Conservation (phyloP, 2,797 vertebrate genomes). For the Alca torda region DNA sequence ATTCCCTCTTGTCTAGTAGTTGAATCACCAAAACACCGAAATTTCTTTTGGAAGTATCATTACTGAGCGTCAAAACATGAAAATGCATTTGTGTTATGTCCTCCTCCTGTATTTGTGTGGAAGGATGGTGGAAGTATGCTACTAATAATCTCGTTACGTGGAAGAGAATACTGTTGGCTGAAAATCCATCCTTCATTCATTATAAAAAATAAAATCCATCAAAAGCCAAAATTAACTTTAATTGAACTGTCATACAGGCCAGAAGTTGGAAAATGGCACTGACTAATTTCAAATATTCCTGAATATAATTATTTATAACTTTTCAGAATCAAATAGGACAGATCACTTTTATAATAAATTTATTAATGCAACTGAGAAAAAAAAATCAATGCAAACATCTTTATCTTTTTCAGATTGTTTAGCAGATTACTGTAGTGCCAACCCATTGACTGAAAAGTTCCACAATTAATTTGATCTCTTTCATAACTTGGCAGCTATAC, state of each 20-base stretch:
- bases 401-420: conserved; percentile 1
- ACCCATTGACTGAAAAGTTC: neutral
- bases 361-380: neutral
- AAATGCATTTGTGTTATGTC: neutral
- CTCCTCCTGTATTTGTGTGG: neutral
- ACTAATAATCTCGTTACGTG: neutral
- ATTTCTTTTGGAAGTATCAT: neutral
- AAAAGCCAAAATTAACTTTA: conserved; percentile 5
- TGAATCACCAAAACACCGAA: neutral
- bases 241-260: neutral
- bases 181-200: neutral
- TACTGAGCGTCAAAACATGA: neutral
- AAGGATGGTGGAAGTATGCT: neutral
- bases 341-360: conserved; percentile 43
- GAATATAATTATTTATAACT: neutral
- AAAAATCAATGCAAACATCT: conserved; percentile 9
- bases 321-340: neutral
- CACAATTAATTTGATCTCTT: neutral
- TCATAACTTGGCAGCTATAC: neutral
- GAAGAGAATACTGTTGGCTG: neutral
- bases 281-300: conserved; percentile 5
- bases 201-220: neutral
- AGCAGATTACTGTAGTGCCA: neutral
- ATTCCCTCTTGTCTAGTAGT: neutral
- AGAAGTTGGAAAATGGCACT: neutral